Conservation (phyloP, 1,140 invertebrate genomes). For the Brachystomella parvula region DNA sequence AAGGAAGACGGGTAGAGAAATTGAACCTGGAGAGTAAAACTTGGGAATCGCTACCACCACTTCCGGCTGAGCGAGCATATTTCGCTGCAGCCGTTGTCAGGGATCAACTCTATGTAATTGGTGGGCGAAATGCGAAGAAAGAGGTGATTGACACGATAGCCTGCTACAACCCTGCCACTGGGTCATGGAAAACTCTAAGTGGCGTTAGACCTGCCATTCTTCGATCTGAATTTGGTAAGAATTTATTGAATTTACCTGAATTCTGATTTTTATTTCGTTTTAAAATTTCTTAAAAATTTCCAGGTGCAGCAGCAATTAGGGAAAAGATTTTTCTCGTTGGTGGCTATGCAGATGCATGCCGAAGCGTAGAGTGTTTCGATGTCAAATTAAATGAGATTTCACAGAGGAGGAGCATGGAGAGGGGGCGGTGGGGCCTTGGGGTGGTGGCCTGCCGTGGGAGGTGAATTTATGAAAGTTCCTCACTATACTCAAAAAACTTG, state of each 20-base stretch:
- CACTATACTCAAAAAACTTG: no score
- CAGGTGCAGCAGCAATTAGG: neutral
- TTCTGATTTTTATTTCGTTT: neutral
- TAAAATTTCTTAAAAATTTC: no score
- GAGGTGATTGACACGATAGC: neutral
- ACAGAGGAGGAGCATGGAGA: neutral
- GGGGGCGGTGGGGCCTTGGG: neutral
- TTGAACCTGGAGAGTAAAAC: no score
- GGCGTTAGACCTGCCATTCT: neutral
- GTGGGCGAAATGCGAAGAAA: neutral
- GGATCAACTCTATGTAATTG: neutral
- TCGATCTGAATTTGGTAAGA: constrained; percentile 1
- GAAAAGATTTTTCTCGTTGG: constrained; percentile 3
- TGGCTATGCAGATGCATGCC: neutral
- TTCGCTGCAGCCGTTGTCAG: neutral
- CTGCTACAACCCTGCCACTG: neutral
- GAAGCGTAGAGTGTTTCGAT: neutral
- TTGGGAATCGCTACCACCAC: no score
- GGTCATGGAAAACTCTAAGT: neutral
- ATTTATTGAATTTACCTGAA: neutral
- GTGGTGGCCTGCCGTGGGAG: neutral
- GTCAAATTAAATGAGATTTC: neutral
- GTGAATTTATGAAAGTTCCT: no score
- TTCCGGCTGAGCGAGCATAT: neutral
- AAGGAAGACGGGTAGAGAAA: no score